Base-by-base conservation (phyloP, 2,888 invertebrate species). In the Epirrita christyi region DNA sequence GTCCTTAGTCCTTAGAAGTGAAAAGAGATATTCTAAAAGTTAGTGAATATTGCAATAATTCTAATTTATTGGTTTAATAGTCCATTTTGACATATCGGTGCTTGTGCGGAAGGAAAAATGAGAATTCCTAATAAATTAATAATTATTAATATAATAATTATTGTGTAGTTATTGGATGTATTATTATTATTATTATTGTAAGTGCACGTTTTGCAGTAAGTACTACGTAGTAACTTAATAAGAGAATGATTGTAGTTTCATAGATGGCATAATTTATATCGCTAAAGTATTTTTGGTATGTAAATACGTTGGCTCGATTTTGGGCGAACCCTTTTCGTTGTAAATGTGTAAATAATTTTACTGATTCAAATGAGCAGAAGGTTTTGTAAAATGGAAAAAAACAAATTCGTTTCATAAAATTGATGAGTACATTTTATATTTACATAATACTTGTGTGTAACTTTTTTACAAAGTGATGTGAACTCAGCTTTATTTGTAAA, bases 11-110 rank as follows among this genome's bases (percentile, higher is more conserved):
- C 70, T 36, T 52, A 48, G 27, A 45, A 61, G 40, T 68, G 72
- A 85, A 83, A 82, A 73, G 67, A 80, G 75, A 85, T 86, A 87
- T 87, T 87, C 85, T 88, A 88, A 88, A 88, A 67, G 63, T 76
- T 75, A 76, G 79, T 80, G 76, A 74, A 63, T 78, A 74, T 81
- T 85, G 80, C 68, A 73, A 75, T 75, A 68, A 70, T 67, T 50
- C 47, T 58, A 59, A 59, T 54, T 38, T 45, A 59, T 51, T 67
- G 58, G 60, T 37, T 38, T 37, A 57, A 62, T 86, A 88, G 88
- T 90, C 88, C 88, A 90, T 86, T 78, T 86, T 76, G 76, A 91
- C 90, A 91, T 91, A 91, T 91, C 91, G 91, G 91, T 91, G 91
- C 91, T 91, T 89, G 83, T 76, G 80, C 80, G 81, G 80, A 81